Evolutionary conservation across 2,113 vertebrate genomes (phyloP).

Genomic region (Furnarius figulus): DNA sequence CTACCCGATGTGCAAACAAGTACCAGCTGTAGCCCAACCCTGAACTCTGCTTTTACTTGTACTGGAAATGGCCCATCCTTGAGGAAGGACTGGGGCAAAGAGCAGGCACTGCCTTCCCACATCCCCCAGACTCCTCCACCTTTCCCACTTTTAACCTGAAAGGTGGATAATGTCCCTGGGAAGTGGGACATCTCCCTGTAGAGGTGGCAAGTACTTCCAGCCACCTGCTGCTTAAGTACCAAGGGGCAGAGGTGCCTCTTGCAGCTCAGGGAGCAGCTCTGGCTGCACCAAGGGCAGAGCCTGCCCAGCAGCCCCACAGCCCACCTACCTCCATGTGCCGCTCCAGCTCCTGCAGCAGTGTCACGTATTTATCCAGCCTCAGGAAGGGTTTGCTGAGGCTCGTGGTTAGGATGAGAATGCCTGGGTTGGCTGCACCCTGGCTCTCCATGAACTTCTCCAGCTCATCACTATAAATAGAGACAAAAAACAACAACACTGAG

Average conservation of each 20-base stretch:
- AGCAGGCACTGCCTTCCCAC: background rate
- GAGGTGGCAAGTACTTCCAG: background rate
- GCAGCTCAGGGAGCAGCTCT: background rate
- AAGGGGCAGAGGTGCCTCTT: background rate
- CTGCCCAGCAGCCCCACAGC: background rate
- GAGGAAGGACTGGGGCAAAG: background rate
- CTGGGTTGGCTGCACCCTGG: constrained; percentile 87
- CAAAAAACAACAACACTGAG: background rate
- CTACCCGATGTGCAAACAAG: background rate
- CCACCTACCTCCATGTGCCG: constrained; percentile 91
- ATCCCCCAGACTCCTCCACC: background rate
- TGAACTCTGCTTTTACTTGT: background rate
- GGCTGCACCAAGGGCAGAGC: background rate
- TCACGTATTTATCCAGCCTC: constrained; percentile 93
- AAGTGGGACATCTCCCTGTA: background rate
- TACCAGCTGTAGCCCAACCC: background rate
- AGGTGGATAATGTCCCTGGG: fast-evolving
- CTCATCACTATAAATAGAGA: constrained; percentile 83
- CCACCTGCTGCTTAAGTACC: background rate
- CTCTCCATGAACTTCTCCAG: constrained; percentile 96
- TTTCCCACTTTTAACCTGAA: background rate
- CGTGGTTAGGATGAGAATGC: constrained; percentile 91
- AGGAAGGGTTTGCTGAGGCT: constrained; percentile 97
- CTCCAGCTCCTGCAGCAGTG: constrained; percentile 93
- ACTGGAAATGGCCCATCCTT: background rate